phyloP scores from a whole-genome alignment of 2,113 vertebrate species.

The Argyrosomus japonicus region DNA sequence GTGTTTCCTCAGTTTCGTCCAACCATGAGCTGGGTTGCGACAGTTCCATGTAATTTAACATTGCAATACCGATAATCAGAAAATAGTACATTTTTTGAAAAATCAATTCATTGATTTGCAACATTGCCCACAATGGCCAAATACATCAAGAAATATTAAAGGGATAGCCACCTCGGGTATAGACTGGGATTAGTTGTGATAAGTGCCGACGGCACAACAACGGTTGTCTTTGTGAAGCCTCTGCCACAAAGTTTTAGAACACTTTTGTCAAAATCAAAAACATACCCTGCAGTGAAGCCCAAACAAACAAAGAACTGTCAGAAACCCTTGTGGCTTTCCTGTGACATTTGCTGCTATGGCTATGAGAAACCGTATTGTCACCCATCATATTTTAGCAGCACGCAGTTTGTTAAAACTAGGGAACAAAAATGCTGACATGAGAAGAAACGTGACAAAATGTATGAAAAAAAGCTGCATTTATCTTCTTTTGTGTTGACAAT shows the following conservation, averaged over 20 bases:
- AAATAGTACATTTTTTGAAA: background rate
- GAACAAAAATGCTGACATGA: background rate
- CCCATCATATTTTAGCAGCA: background rate
- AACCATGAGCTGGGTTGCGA: background rate
- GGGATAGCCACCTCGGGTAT: too few relatives aligned
- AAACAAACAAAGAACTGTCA: background rate
- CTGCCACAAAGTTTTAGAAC: background rate
- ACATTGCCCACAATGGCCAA: background rate
- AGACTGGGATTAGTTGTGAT: background rate
- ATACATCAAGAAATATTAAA: background rate
- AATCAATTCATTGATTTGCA: background rate
- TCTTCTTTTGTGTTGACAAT: background rate
- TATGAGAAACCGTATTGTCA: background rate
- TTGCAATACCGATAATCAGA: background rate
- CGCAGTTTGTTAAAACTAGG: background rate
- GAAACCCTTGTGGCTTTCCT: constrained; percentile 45
- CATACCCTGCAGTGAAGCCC: background rate
- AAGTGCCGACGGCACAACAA: too few relatives aligned
- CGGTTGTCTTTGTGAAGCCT: background rate
- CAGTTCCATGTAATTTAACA: background rate
- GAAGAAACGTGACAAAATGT: too few relatives aligned
- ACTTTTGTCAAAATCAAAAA: background rate
- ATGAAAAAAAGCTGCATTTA: background rate
- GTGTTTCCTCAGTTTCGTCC: too few relatives aligned
- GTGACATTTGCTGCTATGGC: constrained; percentile 8